Conservation (phyloP, 2,888 invertebrate genomes). For the Morpho helenor region DNA sequence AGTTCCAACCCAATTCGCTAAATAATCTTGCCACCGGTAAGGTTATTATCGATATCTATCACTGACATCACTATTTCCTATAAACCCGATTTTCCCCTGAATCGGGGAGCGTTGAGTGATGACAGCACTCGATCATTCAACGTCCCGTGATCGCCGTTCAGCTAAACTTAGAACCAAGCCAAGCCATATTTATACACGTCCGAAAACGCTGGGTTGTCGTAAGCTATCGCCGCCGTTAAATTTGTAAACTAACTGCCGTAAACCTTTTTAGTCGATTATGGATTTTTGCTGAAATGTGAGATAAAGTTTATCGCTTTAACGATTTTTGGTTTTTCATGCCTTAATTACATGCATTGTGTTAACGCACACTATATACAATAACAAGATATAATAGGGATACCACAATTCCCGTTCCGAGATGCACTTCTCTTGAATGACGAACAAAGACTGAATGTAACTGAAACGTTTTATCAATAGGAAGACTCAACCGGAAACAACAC, state of each 20-base stretch:
- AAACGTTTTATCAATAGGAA: too few relatives aligned
- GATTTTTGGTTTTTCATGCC: neutral
- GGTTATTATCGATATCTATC: conserved; percentile 25
- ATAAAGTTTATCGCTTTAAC: neutral
- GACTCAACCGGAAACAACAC: too few relatives aligned
- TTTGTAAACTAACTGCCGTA: conserved; percentile 2
- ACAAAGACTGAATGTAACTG: too few relatives aligned
- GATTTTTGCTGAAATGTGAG: too few relatives aligned
- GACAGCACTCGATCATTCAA: conserved; percentile 52
- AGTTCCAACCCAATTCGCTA: conserved; percentile 17
- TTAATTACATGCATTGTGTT: too few relatives aligned
- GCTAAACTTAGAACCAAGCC: conserved; percentile 24
- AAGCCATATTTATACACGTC: conserved; percentile 23
- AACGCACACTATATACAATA: too few relatives aligned
- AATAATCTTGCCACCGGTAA: conserved; percentile 16
- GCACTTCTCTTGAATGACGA: too few relatives aligned
- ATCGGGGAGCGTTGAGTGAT: conserved; percentile 45
- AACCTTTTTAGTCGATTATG: too few relatives aligned
- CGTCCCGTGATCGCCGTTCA: conserved; percentile 16
- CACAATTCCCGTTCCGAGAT: too few relatives aligned
- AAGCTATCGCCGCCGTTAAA: conserved; percentile 3
- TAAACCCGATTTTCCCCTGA: conserved; percentile 23
- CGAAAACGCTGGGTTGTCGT: conserved; percentile 1
- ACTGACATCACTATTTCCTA: conserved; percentile 20
- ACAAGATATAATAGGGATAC: too few relatives aligned